Evolutionary conservation across 2,113 vertebrate genomes (phyloP), one percentile per base, ranked within the genome.

Genomic region (Stegastes partitus): DNA sequence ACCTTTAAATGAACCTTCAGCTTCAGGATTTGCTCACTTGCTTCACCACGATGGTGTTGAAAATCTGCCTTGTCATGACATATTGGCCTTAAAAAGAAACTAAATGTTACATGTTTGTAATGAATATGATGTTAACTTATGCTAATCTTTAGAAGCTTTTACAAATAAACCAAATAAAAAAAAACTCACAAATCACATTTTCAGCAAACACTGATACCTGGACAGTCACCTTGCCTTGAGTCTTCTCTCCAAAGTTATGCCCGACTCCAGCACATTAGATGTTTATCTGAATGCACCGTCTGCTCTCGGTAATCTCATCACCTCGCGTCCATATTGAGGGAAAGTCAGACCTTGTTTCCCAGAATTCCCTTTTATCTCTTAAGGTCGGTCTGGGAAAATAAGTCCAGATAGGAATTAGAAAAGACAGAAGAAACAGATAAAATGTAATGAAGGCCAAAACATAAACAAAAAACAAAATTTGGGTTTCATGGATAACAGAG

Each of bases 301-400:
- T 76, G 64, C 76, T 85, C 72, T 49, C 57, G 37, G 28, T 87
- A 57, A 90, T 89, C 83, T 81, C 71, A 86, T 92, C 86, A 89
- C 34, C 63, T 49, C 71, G 34, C 66, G 21, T 81, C 51, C 56
- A 65, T 66, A 53, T 74, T 56, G 25, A 84, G 45, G 53, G 4
- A 70, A 71, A 82, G 78, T 8, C 16, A 59, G 69, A 68, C 58
- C 51, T 67, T 57, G 28, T 78, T 90, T 93, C 89, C 85, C 83
- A 91, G 91, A 87, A 85, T 70, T 59, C 59, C 71, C 53, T 68
- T 67, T 87, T 85, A 87, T 85, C 73, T 81, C n/a, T 26, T 15
- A 28, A 85, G 62, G 42, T 72, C 61, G 22, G 58, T 79, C 39
- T 63, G 55, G 57, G 61, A 77, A 81, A 72, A 75, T 31, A 56